A percentile compares a stretch with the other conserved stretches of the same genome.
phyloP scores from a whole-genome alignment of 2,113 vertebrate species.

The Desmodus rotundus region DNA sequence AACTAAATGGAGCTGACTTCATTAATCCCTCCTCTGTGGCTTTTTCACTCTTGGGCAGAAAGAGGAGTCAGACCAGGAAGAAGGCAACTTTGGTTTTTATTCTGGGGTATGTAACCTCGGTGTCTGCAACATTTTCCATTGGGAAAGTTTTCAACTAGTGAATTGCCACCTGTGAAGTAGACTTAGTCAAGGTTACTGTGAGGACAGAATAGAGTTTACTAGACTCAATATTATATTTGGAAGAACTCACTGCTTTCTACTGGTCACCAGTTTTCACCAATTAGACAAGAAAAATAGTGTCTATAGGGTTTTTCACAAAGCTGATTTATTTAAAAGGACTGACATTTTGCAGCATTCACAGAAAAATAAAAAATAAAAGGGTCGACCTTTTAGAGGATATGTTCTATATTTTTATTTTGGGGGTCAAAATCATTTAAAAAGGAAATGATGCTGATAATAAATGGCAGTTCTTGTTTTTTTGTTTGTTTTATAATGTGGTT shows the following conservation, averaged over 20 bases:
- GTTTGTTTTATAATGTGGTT: background rate
- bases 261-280: background rate
- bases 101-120: background rate
- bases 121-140: background rate
- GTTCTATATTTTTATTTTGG: background rate
- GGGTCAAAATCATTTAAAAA: background rate
- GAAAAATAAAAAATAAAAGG: background rate
- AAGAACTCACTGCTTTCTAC: background rate
- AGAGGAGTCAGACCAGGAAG: background rate
- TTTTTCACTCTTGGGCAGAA: background rate
- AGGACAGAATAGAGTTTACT: background rate
- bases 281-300: background rate
- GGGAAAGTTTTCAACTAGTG: background rate
- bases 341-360: background rate
- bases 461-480: background rate
- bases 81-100: background rate
- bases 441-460: background rate
- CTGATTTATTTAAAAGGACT: background rate
- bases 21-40: background rate
- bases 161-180: background rate
- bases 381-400: background rate
- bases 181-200: background rate
- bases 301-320: background rate
- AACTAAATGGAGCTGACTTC: constrained; percentile 14
- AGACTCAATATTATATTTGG: background rate